Evolutionary conservation across 2,888 invertebrate genomes (phyloP), one percentile per base, ranked within the genome.

Genomic region (Pemphredon lugubris): DNA sequence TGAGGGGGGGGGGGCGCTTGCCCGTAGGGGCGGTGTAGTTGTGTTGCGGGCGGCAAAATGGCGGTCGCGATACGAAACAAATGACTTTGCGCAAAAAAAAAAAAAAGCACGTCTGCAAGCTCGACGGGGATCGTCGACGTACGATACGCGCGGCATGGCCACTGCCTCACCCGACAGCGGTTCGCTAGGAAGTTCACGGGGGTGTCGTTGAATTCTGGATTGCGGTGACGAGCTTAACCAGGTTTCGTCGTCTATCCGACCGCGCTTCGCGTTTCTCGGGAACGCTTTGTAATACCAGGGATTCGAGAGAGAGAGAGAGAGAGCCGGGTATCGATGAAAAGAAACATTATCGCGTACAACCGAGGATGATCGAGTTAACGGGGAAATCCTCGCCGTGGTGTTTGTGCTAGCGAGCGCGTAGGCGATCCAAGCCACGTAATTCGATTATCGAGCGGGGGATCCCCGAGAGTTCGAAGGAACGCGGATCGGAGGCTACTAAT

Each of bases 1-100:
- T 57, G 58, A 54, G 47, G 42, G 42, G 30, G 51, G 45, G 14
- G 45, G 30, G 1, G 48, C 23, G 44, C 18, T 32, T 42, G 47
- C 44, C 34, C 45, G 55, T 57, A 53, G 67, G 63, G 63, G 60
- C 71, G 63, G 58, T 73, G 47, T 57, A 51, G 73, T 61, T 42
- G 60, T 58, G 71, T 66, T 69, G 60, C 61, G 59, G 71, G 74
- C 74, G 76, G 79, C 81, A 85, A 85, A 84, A 85, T 85, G 84
- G 84, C 84, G 84, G 72, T 83, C 61, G 66, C 44, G 61, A 73
- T 73, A 54, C 67, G 76, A 83, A 83, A 84, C 79, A 83, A 84
- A 83, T 83, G 82, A 83, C 73, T 16, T 40, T 14, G 34, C 7
- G 30, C 37, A 53, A 44, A 30, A 54, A 47, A n/a, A n/a, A n/a